Conservation (phyloP, 2,888 invertebrate genomes). For the Nemotelus nigrinus region DNA sequence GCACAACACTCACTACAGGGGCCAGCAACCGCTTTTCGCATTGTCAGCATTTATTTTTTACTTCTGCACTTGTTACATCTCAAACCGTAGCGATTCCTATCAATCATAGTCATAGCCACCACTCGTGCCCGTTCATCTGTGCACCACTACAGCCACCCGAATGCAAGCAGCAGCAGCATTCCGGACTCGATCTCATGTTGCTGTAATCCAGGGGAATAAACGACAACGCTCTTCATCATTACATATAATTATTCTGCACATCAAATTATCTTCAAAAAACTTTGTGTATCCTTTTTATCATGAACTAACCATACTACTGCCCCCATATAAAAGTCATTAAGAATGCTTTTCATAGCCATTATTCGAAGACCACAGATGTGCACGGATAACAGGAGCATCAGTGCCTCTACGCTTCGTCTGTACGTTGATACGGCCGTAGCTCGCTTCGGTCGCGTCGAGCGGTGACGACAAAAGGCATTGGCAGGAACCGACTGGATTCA, state of each 20-base stretch:
- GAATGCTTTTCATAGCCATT: slow-evolving; percentile 65
- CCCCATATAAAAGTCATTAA: slow-evolving; percentile 59
- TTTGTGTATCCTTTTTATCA: slow-evolving; percentile 49
- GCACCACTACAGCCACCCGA: background rate
- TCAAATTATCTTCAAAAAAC: slow-evolving; percentile 49
- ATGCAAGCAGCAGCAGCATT: background rate
- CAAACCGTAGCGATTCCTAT: slow-evolving; percentile 27
- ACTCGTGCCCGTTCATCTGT: background rate
- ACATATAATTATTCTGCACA: slow-evolving; percentile 50
- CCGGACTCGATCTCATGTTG: too few species aligned
- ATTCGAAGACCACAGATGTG: slow-evolving; percentile 63
- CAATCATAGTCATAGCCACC: slow-evolving; percentile 20
- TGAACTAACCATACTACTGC: slow-evolving; percentile 46
- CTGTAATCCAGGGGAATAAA: slow-evolving; percentile 2
- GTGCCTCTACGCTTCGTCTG: background rate
- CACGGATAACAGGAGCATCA: slow-evolving; percentile 28
- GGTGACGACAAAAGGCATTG: background rate
- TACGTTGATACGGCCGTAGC: too few species aligned
- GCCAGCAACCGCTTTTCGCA: too few species aligned
- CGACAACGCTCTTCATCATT: slow-evolving; percentile 42
- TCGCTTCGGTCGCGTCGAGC: background rate
- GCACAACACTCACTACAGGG: too few species aligned
- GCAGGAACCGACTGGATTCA: slow-evolving; percentile 12
- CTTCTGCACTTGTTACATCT: slow-evolving; percentile 16
- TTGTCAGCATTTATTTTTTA: too few species aligned